Percentiles rank a stretch among this genome's conserved stretches.
Conservation (phyloP, 1,140 invertebrate genomes). For the Patella vulgata region DNA sequence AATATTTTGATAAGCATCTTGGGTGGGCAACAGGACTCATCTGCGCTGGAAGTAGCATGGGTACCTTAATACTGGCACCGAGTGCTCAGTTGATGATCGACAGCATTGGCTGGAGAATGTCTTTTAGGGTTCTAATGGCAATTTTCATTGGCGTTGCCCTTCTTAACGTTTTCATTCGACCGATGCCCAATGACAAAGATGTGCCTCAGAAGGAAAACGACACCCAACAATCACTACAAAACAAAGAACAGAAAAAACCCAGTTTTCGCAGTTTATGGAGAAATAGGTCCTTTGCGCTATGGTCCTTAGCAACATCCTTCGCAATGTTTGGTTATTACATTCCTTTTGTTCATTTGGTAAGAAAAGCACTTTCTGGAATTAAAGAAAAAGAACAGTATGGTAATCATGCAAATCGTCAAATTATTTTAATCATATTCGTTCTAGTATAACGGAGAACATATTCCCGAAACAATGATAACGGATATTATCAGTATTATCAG, state of each 20-base stretch:
- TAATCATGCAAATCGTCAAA: not conserved
- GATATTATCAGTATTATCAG: no score
- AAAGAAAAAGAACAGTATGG: no score
- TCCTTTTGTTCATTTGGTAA: constrained; percentile 56
- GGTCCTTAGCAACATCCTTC: constrained; percentile 42
- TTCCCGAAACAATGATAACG: no score
- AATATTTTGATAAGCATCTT: constrained; percentile 55
- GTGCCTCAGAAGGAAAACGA: no score
- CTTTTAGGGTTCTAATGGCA: constrained; percentile 39
- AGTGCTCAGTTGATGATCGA: constrained; percentile 45
- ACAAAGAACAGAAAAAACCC: not conserved
- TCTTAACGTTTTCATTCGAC: constrained; percentile 26
- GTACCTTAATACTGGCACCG: constrained; percentile 51
- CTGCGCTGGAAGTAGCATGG: constrained; percentile 52
- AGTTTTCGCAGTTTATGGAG: constrained; percentile 42
- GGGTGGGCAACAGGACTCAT: constrained; percentile 48
- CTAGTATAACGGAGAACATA: no score
- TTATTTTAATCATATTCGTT: no score
- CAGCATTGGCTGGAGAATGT: constrained; percentile 42
- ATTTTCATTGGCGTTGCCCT: constrained; percentile 24
- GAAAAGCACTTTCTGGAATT: constrained; percentile 3
- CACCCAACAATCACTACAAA: no score
- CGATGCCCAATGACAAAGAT: not conserved
- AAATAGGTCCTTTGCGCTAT: constrained; percentile 51
- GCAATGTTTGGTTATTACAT: constrained; percentile 59